A percentile compares a stretch with the other conserved stretches of the same genome.
Conservation (phyloP, 2,888 invertebrate genomes). For the Tipula confusa region DNA sequence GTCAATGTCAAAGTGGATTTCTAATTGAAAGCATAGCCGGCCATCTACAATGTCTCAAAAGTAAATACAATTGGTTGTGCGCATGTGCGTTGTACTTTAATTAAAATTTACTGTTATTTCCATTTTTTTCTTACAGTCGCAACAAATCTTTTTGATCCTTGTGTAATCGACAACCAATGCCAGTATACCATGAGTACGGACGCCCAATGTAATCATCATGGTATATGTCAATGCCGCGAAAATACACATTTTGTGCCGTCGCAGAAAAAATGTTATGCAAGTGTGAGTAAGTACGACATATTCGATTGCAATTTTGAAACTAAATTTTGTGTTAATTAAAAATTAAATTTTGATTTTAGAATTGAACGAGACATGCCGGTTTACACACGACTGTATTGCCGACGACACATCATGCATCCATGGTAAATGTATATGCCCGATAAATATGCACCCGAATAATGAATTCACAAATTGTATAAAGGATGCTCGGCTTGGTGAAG, state of each 20-base stretch:
- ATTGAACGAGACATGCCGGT: neutral
- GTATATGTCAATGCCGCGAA: conserved; percentile 42
- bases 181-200: conserved; percentile 43
- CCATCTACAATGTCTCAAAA: conserved; percentile 3
- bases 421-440: conserved; percentile 45
- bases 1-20: neutral
- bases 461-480: conserved; percentile 43
- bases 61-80: neutral
- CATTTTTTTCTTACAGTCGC: conserved; percentile 39
- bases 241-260: conserved; percentile 43
- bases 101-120: too few species aligned
- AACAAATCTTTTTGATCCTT: conserved; percentile 43
- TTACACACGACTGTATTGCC: conserved; percentile 40
- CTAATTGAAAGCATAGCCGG: neutral
- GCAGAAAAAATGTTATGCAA: conserved; percentile 46
- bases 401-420: conserved; percentile 43
- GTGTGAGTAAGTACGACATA: conserved; percentile 42
- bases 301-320: neutral
- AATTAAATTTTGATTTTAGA: too few species aligned
- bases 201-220: conserved; percentile 44
- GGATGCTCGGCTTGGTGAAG: conserved; percentile 41
- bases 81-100: neutral
- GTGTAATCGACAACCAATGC: conserved; percentile 46
- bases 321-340: neutral
- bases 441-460: conserved; percentile 43